A percentile compares a stretch with the other conserved stretches of the same genome.
Evolutionary conservation across 2,797 vertebrate genomes (phyloP).

Genomic region (Petrocephalus sullivani): DNA sequence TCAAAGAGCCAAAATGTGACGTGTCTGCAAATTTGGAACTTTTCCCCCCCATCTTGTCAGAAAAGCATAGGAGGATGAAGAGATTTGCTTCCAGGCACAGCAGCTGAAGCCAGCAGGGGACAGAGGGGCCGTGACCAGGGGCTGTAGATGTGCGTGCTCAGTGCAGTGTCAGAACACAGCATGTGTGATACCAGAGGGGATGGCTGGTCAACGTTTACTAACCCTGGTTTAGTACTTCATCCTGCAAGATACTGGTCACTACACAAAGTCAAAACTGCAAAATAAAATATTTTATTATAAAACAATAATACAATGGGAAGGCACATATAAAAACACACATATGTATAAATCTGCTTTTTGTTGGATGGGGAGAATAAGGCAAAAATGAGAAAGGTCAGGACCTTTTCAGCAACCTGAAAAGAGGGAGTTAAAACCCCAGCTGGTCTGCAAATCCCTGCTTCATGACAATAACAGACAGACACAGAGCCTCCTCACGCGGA

Average conservation of each 20-base stretch:
- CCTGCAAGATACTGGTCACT: not conserved
- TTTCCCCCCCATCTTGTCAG: not conserved
- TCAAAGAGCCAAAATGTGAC: not conserved
- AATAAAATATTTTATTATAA: conserved; percentile 9
- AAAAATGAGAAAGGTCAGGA: not conserved
- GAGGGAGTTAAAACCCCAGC: not conserved
- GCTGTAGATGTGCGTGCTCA: not conserved
- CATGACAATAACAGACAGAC: not conserved
- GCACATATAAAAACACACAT: not conserved
- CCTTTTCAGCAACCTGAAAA: not conserved
- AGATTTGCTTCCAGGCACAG: not conserved
- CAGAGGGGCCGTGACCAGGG: not conserved
- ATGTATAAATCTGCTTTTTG: not conserved
- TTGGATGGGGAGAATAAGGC: not conserved
- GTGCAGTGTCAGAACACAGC: not conserved
- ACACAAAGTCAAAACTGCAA: not conserved
- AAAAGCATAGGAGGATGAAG: not conserved
- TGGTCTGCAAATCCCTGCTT: not conserved
- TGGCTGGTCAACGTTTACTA: not conserved
- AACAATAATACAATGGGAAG: not conserved
- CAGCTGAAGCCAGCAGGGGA: not conserved
- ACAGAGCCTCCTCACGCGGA: not conserved
- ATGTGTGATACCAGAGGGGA: not conserved
- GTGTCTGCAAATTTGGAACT: not conserved
- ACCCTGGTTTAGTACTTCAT: not conserved